Conservation (phyloP, 2,888 invertebrate genomes). For the Agonopterix heracliana region DNA sequence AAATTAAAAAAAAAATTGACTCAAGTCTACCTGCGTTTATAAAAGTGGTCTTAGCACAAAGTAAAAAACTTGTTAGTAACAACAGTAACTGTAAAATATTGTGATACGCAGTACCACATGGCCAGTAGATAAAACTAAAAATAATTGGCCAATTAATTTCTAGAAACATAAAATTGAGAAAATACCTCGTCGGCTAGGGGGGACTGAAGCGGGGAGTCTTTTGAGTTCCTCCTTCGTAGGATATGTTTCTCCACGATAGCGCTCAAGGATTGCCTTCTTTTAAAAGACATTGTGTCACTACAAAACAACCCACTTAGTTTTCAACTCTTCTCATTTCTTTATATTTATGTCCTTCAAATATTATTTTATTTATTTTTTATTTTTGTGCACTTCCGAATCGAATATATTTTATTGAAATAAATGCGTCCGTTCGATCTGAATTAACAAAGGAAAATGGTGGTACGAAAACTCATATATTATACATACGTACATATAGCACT, state of each 20-base stretch:
- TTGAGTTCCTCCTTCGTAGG: constrained; percentile 38
- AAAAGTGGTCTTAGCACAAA: too few species aligned
- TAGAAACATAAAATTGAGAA: too few species aligned
- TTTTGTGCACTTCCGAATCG: constrained; percentile 20
- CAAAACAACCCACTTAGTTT: not conserved
- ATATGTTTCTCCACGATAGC: constrained; percentile 42
- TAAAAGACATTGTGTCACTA: constrained; percentile 22
- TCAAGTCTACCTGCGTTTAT: too few species aligned
- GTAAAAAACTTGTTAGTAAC: too few species aligned
- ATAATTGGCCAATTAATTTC: too few species aligned
- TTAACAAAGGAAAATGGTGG: constrained; percentile 63
- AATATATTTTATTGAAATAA: constrained; percentile 16
- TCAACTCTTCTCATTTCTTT: not conserved
- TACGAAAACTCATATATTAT: constrained; percentile 33
- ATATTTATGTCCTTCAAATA: not conserved
- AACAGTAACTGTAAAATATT: too few species aligned
- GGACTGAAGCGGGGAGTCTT: constrained; percentile 30
- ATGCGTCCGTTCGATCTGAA: constrained; percentile 56
- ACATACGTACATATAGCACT: constrained; percentile 13
- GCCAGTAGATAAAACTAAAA: too few species aligned
- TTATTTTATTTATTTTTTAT: not conserved
- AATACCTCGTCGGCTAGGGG: constrained; percentile 36
- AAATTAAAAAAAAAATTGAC: too few species aligned
- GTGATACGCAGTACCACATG: too few species aligned
- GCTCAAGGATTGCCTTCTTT: constrained; percentile 43